Evolutionary conservation across 2,113 vertebrate species (phyloP).

Genomic region (Craseonycteris thonglongyai): DNA sequence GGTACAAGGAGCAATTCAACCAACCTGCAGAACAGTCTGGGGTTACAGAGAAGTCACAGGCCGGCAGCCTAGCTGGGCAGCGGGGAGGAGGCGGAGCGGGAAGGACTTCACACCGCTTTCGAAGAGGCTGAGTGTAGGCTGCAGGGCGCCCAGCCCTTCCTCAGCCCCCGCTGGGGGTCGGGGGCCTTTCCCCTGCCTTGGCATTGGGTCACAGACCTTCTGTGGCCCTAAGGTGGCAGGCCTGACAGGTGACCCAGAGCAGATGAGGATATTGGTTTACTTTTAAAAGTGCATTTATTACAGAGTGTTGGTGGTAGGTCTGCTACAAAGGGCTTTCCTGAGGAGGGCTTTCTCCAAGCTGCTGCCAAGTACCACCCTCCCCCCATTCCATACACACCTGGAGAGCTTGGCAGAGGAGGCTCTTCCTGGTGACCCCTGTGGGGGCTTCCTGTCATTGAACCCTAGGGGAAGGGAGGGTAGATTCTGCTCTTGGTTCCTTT

Average conservation of each 20-base stretch:
- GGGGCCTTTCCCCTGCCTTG: background rate
- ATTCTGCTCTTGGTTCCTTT: background rate
- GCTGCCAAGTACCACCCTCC: too few relatives aligned
- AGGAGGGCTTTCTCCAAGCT: background rate
- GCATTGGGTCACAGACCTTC: background rate
- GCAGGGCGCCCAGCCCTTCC: background rate
- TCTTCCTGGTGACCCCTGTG: fast-evolving
- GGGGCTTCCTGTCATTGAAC: background rate
- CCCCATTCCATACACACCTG: background rate
- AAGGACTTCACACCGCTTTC: background rate
- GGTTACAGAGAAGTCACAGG: background rate
- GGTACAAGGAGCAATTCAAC: background rate
- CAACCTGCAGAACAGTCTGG: background rate
- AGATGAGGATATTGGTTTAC: background rate
- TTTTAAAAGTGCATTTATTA: background rate
- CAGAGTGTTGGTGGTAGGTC: background rate
- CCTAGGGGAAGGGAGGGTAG: background rate
- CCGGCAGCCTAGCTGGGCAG: background rate
- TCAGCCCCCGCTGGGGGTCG: background rate
- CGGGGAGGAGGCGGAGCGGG: background rate
- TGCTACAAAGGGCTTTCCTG: background rate
- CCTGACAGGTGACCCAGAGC: background rate
- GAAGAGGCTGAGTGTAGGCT: background rate
- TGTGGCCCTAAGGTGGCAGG: background rate
- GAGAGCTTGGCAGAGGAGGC: background rate